A percentile compares a stretch with the other conserved stretches of the same genome.
Evolutionary conservation across 2,113 vertebrate species (phyloP).

Genomic region (Halichoeres trimaculatus): DNA sequence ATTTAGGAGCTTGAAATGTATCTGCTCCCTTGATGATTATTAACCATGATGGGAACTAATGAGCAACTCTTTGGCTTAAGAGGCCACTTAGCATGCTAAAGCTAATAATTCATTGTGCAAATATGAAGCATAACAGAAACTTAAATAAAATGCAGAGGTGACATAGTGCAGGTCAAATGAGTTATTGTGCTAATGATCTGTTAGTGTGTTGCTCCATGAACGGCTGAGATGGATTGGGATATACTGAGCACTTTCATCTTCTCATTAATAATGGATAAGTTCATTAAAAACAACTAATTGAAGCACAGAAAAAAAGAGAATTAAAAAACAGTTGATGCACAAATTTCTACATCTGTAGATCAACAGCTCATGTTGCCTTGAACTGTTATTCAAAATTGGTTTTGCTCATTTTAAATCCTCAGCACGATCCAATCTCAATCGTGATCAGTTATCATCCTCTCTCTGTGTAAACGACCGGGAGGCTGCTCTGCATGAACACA

Average conservation of each 20-base stretch:
- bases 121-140: too few relatives aligned
- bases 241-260: not conserved
- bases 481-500: not conserved
- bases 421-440: not conserved
- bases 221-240: not conserved
- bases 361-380: not conserved
- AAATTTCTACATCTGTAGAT: not conserved
- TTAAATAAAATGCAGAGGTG: too few relatives aligned
- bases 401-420: not conserved
- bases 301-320: too few relatives aligned
- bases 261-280: not conserved
- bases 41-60: too few relatives aligned
- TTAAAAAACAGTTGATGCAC: not conserved
- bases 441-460: not conserved
- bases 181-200: not conserved
- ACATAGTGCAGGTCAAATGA: too few relatives aligned
- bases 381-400: not conserved
- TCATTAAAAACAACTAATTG: too few relatives aligned
- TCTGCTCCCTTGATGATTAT: too few relatives aligned
- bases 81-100: too few relatives aligned
- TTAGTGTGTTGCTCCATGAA: not conserved
- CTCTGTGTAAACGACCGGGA: not conserved
- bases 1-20: too few relatives aligned
- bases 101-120: too few relatives aligned
- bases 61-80: too few relatives aligned